phyloP scores from a whole-genome alignment of 2,888 invertebrate genomes.

The Nemapogon koenigi region DNA sequence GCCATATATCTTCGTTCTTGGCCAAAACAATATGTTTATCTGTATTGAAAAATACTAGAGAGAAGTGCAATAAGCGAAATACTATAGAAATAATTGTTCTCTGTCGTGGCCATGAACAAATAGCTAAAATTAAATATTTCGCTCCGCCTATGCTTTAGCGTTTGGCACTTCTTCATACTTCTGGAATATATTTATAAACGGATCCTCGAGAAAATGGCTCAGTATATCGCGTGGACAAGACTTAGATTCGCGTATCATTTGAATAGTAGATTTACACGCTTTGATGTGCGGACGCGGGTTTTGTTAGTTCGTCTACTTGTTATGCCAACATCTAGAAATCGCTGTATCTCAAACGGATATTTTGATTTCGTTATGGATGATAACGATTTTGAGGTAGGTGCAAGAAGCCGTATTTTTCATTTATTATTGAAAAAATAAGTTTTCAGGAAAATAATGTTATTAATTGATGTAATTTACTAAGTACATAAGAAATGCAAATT shows the following conservation, averaged over 20 bases:
- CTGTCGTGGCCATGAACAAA: not conserved
- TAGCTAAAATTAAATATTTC: slow-evolving; percentile 1
- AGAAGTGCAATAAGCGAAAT: too few relatives aligned
- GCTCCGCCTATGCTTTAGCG: slow-evolving; percentile 18
- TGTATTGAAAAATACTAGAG: too few relatives aligned
- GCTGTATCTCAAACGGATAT: slow-evolving; percentile 29
- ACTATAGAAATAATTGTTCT: too few relatives aligned
- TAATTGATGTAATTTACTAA: too few relatives aligned
- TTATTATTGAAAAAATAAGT: too few relatives aligned
- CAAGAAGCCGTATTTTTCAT: too few relatives aligned
- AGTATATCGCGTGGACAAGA: slow-evolving; percentile 33
- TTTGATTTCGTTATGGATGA: slow-evolving; percentile 52
- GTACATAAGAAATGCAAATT: too few relatives aligned
- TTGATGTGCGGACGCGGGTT: slow-evolving; percentile 17
- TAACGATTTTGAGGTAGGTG: slow-evolving; percentile 45
- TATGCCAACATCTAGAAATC: slow-evolving; percentile 27
- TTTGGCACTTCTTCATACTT: slow-evolving; percentile 51
- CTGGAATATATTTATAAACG: slow-evolving; percentile 49
- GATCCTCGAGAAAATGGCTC: slow-evolving; percentile 27
- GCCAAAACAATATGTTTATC: too few relatives aligned
- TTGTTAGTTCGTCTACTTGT: slow-evolving; percentile 20
- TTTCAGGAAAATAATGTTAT: too few relatives aligned
- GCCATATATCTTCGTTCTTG: too few relatives aligned
- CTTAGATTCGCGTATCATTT: not conserved
- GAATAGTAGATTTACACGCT: not conserved